phyloP scores from a whole-genome alignment of 1,140 invertebrate species.

The Pararge aegeria region DNA sequence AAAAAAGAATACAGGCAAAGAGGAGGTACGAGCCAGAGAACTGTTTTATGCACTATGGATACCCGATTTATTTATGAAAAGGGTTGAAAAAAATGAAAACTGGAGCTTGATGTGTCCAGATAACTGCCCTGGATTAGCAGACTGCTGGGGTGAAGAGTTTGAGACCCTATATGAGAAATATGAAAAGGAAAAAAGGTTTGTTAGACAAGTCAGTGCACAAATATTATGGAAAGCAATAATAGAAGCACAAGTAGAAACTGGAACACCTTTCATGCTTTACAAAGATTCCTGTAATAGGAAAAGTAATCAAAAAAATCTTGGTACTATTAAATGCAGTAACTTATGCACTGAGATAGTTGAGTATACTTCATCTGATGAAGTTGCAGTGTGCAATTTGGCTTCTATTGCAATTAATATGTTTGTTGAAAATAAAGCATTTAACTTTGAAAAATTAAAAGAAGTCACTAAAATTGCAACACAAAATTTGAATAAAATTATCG shows the following conservation, averaged over 20 bases:
- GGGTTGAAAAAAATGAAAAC: slow-evolving; percentile 91
- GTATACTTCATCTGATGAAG: slow-evolving; percentile 95
- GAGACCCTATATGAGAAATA: slow-evolving; percentile 94
- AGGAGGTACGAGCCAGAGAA: slow-evolving; percentile 95
- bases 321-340: slow-evolving; percentile 99
- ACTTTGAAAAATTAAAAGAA: slow-evolving; percentile 94
- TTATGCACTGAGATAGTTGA: slow-evolving; percentile 99
- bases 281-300: slow-evolving; percentile 99
- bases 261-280: slow-evolving; percentile 98
- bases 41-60: slow-evolving; percentile 99
- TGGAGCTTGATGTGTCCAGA: slow-evolving; percentile 99
- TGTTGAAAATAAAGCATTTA: slow-evolving; percentile 90
- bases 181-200: slow-evolving; percentile 89
- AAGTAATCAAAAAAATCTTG: slow-evolving; percentile 99
- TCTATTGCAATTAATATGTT: slow-evolving; percentile 99
- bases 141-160: slow-evolving; percentile 98
- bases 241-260: slow-evolving; percentile 98
- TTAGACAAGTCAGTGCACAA: slow-evolving; percentile 91
- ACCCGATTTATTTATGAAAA: slow-evolving; percentile 98
- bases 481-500: slow-evolving; percentile 99
- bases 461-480: slow-evolving; percentile 94
- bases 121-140: slow-evolving; percentile 93
- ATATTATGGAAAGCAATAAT: slow-evolving; percentile 97
- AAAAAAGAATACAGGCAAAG: slow-evolving; percentile 97
- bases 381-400: slow-evolving; percentile 99